Percentiles rank a stretch among this genome's conserved stretches.
These are phyloP conservation scores for Eidolon dupreanum DNA, from an alignment of 2,797 vertebrate species.

Conservation along the genomic window DNA sequence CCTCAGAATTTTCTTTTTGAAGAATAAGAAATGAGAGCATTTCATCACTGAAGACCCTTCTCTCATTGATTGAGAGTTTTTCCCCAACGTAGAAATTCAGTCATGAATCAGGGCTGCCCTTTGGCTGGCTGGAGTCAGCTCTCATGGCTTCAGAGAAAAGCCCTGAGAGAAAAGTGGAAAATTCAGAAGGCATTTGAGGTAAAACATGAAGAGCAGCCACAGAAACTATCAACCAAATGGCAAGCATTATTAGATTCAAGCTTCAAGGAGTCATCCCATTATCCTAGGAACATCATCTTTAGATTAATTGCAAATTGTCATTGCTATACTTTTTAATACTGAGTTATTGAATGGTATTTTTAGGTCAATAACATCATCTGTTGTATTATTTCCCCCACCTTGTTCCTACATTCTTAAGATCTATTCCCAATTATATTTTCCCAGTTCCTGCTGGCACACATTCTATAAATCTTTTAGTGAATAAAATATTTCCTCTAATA, in stretches of 20 bases:
- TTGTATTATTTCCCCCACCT: not conserved
- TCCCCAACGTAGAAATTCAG: not conserved
- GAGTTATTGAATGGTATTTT: not conserved
- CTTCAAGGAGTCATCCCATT: not conserved
- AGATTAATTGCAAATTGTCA: not conserved
- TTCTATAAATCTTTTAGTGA: not conserved
- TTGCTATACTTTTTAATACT: not conserved
- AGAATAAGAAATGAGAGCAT: not conserved
- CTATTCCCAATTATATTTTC: not conserved
- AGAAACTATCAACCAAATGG: not conserved
- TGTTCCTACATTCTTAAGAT: not conserved
- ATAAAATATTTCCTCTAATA: not conserved
- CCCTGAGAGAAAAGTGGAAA: not conserved
- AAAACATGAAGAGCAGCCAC: not conserved
- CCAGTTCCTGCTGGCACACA: not conserved
- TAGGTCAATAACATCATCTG: not conserved
- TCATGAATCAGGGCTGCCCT: not conserved
- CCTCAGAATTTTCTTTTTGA: not conserved
- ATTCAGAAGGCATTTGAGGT: not conserved
- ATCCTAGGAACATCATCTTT: not conserved
- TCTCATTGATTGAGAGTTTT: not conserved
- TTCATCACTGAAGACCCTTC: not conserved
- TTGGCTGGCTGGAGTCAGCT: not conserved
- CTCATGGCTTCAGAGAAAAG: not conserved
- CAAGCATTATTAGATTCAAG: not conserved